Evolutionary conservation across 1,140 invertebrate species (phyloP).

Genomic region (Marisa cornuarietis): DNA sequence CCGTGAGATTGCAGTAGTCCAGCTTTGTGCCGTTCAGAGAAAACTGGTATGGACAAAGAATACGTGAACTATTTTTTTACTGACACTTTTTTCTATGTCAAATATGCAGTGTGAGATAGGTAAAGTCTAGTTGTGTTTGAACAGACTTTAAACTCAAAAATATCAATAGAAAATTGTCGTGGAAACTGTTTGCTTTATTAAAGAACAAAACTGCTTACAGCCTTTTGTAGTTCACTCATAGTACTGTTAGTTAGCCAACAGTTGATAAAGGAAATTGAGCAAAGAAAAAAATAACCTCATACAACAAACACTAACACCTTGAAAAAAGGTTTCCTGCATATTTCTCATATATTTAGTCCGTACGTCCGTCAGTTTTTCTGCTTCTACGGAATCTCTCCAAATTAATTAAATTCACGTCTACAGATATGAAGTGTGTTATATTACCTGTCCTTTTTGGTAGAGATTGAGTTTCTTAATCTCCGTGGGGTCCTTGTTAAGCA

Average conservation of each 20-base stretch:
- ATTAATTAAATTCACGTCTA: conserved; percentile 3
- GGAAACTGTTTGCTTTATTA: too few species aligned
- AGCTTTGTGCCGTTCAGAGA: conserved; percentile 39
- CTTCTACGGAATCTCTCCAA: neutral
- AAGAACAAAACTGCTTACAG: too few species aligned
- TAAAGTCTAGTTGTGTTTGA: neutral
- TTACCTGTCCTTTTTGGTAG: conserved; percentile 54
- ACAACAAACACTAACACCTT: too few species aligned
- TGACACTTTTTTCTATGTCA: too few species aligned
- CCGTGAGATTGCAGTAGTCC: conserved; percentile 52
- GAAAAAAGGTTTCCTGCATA: too few species aligned
- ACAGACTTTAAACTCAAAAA: neutral
- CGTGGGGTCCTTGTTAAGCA: conserved; percentile 74
- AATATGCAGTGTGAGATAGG: neutral
- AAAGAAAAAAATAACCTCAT: too few species aligned
- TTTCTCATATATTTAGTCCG: too few species aligned
- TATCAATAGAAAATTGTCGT: too few species aligned
- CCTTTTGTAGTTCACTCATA: too few species aligned
- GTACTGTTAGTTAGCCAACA: too few species aligned
- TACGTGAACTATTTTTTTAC: too few species aligned
- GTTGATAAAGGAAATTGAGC: too few species aligned
- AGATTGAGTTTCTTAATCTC: conserved; percentile 66
- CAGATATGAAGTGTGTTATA: neutral
- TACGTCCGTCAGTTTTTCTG: neutral
- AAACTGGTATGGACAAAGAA: neutral